Conservation (phyloP, 2,888 invertebrate species). For the Eupithecia tripunctaria region DNA sequence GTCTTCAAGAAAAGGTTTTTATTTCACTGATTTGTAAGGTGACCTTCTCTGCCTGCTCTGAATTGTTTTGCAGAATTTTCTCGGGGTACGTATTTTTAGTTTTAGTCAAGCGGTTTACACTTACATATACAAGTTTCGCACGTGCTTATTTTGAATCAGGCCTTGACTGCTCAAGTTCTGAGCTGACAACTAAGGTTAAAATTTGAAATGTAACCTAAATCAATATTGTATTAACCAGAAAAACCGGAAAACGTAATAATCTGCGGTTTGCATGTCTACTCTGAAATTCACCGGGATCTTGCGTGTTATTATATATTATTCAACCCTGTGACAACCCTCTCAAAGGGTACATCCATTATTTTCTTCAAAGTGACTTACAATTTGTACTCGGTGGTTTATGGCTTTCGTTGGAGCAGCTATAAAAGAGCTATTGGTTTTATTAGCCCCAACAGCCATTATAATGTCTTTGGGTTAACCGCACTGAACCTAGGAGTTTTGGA, state of each 20-base stretch:
- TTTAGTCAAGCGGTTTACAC: neutral
- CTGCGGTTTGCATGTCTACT: constrained; percentile 20
- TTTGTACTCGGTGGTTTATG: constrained; percentile 32
- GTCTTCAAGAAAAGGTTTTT: constrained; percentile 1
- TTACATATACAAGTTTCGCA: too few relatives aligned
- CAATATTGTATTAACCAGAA: neutral
- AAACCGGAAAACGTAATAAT: neutral
- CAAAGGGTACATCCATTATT: constrained; percentile 26
- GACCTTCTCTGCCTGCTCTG: neutral
- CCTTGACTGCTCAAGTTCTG: neutral
- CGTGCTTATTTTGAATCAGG: neutral
- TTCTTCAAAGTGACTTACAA: constrained; percentile 38
- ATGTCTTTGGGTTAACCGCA: constrained; percentile 37
- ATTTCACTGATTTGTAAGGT: constrained; percentile 1
- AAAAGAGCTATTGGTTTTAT: constrained; percentile 42
- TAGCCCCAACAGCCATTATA: constrained; percentile 41
- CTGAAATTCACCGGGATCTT: constrained; percentile 15
- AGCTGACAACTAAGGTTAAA: neutral
- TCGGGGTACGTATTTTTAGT: neutral
- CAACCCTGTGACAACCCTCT: too few relatives aligned
- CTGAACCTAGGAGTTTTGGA: neutral
- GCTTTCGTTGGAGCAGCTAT: constrained; percentile 31
- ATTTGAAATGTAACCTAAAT: neutral
- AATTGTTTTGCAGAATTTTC: neutral
- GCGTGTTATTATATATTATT: too few relatives aligned